Evolutionary conservation across 2,888 invertebrate species (phyloP).

Genomic region (Escarpia spicata): DNA sequence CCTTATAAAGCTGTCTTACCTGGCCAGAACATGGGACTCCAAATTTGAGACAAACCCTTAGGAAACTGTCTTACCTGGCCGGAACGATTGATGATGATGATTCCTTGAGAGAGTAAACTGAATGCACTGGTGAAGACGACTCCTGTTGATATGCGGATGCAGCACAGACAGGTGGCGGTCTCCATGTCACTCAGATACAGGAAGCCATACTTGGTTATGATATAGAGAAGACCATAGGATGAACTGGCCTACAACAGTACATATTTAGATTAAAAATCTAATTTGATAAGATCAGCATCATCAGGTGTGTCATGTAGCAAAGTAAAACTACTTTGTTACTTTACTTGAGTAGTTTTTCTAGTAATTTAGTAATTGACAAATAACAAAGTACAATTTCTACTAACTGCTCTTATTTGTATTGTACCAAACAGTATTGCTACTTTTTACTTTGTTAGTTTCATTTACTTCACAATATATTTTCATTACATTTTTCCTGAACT

Average conservation of each 20-base stretch:
- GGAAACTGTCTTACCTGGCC: constrained; percentile 30
- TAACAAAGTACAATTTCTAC: no score
- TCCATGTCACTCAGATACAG: constrained; percentile 65
- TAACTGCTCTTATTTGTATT: no score
- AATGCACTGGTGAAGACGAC: constrained; percentile 37
- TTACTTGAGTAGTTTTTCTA: no score
- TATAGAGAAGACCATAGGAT: constrained; percentile 61
- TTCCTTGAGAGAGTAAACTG: constrained; percentile 32
- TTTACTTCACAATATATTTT: no score
- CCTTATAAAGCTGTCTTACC: constrained; percentile 21
- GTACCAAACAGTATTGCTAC: no score
- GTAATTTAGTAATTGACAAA: no score
- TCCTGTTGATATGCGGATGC: constrained; percentile 29
- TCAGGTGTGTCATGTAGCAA: no score
- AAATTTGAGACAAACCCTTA: background rate
- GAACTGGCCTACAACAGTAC: constrained; percentile 57
- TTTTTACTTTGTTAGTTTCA: no score
- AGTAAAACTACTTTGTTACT: no score
- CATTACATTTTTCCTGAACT: no score
- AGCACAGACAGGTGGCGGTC: constrained; percentile 40
- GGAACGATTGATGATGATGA: constrained; percentile 26
- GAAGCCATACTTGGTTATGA: constrained; percentile 65
- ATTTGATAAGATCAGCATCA: no score
- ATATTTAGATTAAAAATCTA: no score
- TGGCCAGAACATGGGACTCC: background rate